A percentile compares a stretch with the other conserved stretches of the same genome.
These are phyloP conservation scores for Cochlearius cochlearius DNA, from an alignment of 2,113 vertebrate species.

Conservation along the genomic window DNA sequence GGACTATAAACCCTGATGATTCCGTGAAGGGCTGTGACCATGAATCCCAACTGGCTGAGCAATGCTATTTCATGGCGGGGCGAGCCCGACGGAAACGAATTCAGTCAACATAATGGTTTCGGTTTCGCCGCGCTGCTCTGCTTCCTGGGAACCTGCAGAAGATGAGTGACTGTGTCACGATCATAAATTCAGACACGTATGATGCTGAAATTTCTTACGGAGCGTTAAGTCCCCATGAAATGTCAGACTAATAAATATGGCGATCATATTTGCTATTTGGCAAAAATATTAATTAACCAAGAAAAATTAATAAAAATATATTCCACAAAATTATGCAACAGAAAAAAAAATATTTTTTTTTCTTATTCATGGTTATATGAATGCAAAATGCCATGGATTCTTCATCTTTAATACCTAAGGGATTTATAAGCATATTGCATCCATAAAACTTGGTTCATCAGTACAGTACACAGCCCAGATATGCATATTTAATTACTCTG, in stretches of 20 bases:
- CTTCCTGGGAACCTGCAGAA: constrained; percentile 53
- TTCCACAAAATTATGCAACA: constrained; percentile 43
- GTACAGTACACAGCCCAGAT: constrained; percentile 76
- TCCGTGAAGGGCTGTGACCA: constrained; percentile 46
- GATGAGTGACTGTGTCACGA: constrained; percentile 16
- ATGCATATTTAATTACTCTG: constrained; percentile 83
- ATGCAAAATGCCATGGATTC: constrained; percentile 68
- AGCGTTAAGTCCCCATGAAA: constrained; percentile 27
- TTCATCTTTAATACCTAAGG: constrained; percentile 75
- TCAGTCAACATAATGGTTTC: constrained; percentile 50
- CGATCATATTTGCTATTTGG: constrained; percentile 41
- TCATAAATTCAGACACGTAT: constrained; percentile 50
- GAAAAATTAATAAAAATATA: constrained; percentile 67
- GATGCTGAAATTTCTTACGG: constrained; percentile 15
- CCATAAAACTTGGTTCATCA: constrained; percentile 80
- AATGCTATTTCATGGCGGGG: constrained; percentile 49
- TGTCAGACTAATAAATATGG: constrained; percentile 43
- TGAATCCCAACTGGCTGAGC: constrained; percentile 61
- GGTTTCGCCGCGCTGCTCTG: constrained; percentile 49
- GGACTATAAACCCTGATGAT: constrained; percentile 69
- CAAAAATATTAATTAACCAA: constrained; percentile 65
- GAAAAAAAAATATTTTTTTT: constrained; percentile 28
- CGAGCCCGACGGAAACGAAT: constrained; percentile 40
- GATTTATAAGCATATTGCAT: constrained; percentile 81
- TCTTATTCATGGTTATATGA: constrained; percentile 63